These are phyloP conservation scores for Bovichtus variegatus DNA, from an alignment of 2,797 vertebrate genomes.

Conservation along the genomic window DNA sequence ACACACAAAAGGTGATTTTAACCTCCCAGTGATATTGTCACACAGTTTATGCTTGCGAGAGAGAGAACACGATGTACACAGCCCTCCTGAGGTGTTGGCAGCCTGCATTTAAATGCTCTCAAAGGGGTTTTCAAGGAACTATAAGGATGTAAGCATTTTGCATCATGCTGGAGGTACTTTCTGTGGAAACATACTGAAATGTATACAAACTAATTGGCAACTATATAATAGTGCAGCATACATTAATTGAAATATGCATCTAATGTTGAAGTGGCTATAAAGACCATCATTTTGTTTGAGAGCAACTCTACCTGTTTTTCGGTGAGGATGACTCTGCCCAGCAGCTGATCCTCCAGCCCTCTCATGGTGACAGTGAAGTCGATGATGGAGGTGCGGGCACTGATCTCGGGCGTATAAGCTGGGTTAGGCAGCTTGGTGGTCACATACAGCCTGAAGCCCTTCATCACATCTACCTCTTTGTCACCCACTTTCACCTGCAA, in stretches of 20 bases:
- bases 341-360: constrained; percentile 95
- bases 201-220: background rate
- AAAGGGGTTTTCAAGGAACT: constrained; percentile 7
- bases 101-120: constrained; percentile 29
- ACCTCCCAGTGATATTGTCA: constrained; percentile 6
- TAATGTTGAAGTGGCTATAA: background rate
- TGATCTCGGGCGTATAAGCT: constrained; percentile 94
- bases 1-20: constrained; percentile 36
- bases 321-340: constrained; percentile 94
- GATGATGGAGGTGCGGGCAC: constrained; percentile 94
- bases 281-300: background rate
- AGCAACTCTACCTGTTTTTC: constrained; percentile 91
- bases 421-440: constrained; percentile 96
- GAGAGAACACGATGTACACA: constrained; percentile 26
- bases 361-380: constrained; percentile 98
- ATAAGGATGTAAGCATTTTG: background rate
- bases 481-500: constrained; percentile 95
- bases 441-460: constrained; percentile 93
- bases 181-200: constrained; percentile 1
- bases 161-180: background rate
- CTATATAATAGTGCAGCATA: background rate
- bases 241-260: background rate
- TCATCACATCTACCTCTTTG: constrained; percentile 96
- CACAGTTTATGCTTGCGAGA: constrained; percentile 25
- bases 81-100: background rate